phyloP scores from a whole-genome alignment of 2,888 invertebrate species.

The Esperia sulphurella region DNA sequence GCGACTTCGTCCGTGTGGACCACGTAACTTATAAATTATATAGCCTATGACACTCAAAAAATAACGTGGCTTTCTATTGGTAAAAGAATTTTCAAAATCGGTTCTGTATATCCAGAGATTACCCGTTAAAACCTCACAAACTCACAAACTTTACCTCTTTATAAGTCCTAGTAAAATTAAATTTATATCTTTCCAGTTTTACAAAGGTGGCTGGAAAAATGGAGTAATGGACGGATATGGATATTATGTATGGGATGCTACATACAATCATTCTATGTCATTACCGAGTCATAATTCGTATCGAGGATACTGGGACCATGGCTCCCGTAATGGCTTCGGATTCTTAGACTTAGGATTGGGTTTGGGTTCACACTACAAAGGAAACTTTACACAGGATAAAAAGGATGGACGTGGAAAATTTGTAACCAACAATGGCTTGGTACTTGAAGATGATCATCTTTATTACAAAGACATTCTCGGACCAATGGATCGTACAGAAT shows the following conservation, averaged over 20 bases:
- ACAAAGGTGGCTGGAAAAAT: conserved; percentile 79
- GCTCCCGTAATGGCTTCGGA: conserved; percentile 74
- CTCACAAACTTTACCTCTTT: too few relatives aligned
- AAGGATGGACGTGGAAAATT: conserved; percentile 78
- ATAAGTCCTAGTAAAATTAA: not conserved
- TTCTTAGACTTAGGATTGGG: conserved; percentile 68
- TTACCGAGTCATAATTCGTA: conserved; percentile 73
- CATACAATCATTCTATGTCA: conserved; percentile 72
- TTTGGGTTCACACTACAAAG: conserved; percentile 76
- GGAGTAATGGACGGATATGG: conserved; percentile 80
- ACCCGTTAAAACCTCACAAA: too few relatives aligned
- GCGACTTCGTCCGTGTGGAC: too few relatives aligned
- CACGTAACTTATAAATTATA: too few relatives aligned
- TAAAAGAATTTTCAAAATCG: too few relatives aligned
- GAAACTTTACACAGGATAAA: conserved; percentile 74
- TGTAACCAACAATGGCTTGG: conserved; percentile 75
- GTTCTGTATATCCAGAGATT: too few relatives aligned
- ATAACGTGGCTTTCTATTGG: too few relatives aligned
- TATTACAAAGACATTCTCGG: conserved; percentile 28
- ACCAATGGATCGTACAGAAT: conserved; percentile 12
- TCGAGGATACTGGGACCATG: conserved; percentile 77
- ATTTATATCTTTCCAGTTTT: conserved; percentile 56
- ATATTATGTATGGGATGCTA: conserved; percentile 78
- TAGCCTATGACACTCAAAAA: too few relatives aligned
- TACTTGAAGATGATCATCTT: not conserved